Base-by-base conservation (phyloP, 2,113 vertebrate species). In the Phalacrocorax carbo region DNA sequence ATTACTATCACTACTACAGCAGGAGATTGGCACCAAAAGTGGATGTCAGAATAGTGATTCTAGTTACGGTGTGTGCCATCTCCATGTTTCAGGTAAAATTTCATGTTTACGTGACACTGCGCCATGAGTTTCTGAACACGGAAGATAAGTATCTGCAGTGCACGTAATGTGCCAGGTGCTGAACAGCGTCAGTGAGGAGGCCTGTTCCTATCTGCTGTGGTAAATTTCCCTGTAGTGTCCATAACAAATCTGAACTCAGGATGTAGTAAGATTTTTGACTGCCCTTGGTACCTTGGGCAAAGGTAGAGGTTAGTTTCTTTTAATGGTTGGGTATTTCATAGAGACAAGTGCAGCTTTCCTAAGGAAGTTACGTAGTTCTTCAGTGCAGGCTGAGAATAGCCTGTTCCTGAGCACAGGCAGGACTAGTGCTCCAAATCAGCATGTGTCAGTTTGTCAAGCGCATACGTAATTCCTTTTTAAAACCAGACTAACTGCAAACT, bases 1-100 rank as follows among this genome's bases (percentile, higher is more conserved):
- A 99, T 91, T 99, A 99, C 93, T 99, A 99, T 65, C 98, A 99
- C 83, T 99, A 99, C 97, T 99, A 99, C 95, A 98, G 99, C 91
- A 97, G 99, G 85, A 98, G 98, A 70, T 48, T 99, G 42, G 98
- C 99, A 16, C 99, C 99, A 7, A 99, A 98, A 94, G 99, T 99
- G 93, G 99, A 99, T 10, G 99, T 99, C 25, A 97, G 99, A 65
- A 93, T 99, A 12, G 99, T 99, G 90, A 99, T 99, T 90, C 94
- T 99, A 4, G 99, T 99, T 91, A 99, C 98, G 0, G 99, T 99
- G 84, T 99, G 99, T 82, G 99, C 99, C 57, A 99, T 99, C 82
- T 99, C 99, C 0, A 51, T 99, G 62, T 99, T 99, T 90, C 99
- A 99, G 99, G 99, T 99, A 93, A 93, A 86, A 82, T 83, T 46